A percentile compares a stretch with the other conserved stretches of the same genome.
These are phyloP conservation scores for Choreutis nemorana DNA, from an alignment of 2,888 invertebrate genomes.

Conservation along the genomic window DNA sequence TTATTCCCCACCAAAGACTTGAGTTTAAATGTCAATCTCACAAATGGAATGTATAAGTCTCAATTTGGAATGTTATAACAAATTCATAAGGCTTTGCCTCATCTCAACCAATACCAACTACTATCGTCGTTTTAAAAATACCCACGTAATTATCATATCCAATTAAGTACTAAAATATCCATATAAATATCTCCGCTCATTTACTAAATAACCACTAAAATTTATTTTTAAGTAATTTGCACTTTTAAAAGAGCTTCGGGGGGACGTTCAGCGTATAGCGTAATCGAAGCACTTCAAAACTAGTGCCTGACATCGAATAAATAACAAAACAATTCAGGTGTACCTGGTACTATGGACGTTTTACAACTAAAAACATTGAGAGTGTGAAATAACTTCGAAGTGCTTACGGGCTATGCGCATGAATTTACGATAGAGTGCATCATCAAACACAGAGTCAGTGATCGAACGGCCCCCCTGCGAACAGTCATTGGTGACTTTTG, in stretches of 20 bases:
- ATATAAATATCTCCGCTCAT: slow-evolving; percentile 49
- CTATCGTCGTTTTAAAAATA: slow-evolving; percentile 17
- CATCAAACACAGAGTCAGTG: slow-evolving; percentile 34
- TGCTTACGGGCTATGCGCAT: slow-evolving; percentile 42
- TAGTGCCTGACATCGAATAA: slow-evolving; percentile 1
- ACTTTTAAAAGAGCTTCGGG: slow-evolving; percentile 58
- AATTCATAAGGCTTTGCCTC: slow-evolving; percentile 14
- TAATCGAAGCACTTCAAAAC: slow-evolving; percentile 50
- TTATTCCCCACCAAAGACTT: slow-evolving; percentile 50
- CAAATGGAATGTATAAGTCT: slow-evolving; percentile 23
- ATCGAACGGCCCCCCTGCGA: slow-evolving; percentile 57
- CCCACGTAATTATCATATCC: slow-evolving; percentile 32
- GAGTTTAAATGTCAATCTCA: slow-evolving; percentile 27
- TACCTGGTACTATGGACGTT: background rate
- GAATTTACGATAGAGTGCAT: slow-evolving; percentile 23
- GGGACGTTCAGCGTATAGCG: slow-evolving; percentile 59
- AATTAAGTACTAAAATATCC: slow-evolving; percentile 57
- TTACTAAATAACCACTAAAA: slow-evolving; percentile 49
- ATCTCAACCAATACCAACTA: slow-evolving; percentile 7
- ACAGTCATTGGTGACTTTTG: slow-evolving; percentile 86
- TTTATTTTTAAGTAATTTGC: slow-evolving; percentile 56
- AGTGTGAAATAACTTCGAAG: slow-evolving; percentile 43
- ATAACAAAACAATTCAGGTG: background rate
- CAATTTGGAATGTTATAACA: slow-evolving; percentile 37
- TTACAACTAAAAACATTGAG: background rate